phyloP scores from a whole-genome alignment of 2,888 invertebrate species.

The Dynastes tityus region DNA sequence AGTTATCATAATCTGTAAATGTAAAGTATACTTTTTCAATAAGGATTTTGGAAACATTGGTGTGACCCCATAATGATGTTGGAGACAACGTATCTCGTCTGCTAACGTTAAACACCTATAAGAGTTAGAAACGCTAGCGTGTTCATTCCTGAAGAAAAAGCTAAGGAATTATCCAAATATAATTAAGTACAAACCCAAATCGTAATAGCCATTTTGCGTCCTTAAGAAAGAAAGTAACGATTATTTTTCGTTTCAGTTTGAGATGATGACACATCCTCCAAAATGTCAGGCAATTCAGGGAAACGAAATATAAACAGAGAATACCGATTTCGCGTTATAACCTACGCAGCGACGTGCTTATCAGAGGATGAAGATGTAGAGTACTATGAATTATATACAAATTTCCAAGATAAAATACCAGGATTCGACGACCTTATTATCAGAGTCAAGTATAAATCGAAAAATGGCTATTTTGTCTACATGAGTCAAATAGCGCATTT shows the following conservation, averaged over 20 bases:
- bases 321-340: constrained; percentile 11
- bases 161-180: too few relatives aligned
- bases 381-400: constrained; percentile 24
- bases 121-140: too few relatives aligned
- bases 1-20: too few relatives aligned
- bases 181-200: too few relatives aligned
- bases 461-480: not conserved
- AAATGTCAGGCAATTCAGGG: constrained; percentile 18
- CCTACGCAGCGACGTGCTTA: constrained; percentile 28
- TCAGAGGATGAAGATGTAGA: constrained; percentile 20
- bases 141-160: too few relatives aligned
- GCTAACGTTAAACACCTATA: too few relatives aligned
- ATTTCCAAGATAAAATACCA: constrained; percentile 9
- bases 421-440: constrained; percentile 26
- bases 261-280: not conserved
- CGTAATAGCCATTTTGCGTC: too few relatives aligned
- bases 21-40: too few relatives aligned
- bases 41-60: too few relatives aligned
- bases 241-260: not conserved
- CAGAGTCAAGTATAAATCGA: constrained; percentile 1
- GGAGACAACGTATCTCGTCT: too few relatives aligned
- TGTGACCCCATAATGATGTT: too few relatives aligned
- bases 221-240: too few relatives aligned
- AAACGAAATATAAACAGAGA: constrained; percentile 21
- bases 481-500: constrained; percentile 18